phyloP scores from a whole-genome alignment of 2,113 vertebrate genomes.

The Odocoileus virginianus region DNA sequence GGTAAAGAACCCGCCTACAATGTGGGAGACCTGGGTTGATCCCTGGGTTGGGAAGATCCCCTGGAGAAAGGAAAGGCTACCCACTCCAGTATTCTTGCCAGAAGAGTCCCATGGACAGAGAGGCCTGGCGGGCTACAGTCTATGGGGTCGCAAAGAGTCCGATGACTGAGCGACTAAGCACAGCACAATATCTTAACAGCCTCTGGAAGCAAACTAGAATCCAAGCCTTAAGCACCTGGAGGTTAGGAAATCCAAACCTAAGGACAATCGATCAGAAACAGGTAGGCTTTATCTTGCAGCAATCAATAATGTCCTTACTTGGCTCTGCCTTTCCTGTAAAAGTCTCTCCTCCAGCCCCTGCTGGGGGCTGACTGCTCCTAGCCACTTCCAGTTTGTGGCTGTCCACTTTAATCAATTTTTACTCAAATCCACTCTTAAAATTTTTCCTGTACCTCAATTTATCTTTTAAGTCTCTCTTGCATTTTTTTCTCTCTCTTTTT shows the following conservation, averaged over 20 bases:
- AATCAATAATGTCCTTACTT: background rate
- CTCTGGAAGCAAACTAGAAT: background rate
- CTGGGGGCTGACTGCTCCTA: rapidly evolving
- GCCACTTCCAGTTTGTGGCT: background rate
- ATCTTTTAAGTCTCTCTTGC: background rate
- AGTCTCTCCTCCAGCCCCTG: background rate
- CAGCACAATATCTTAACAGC: background rate
- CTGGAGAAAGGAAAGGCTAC: background rate
- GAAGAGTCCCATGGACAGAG: background rate
- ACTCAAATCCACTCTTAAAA: background rate
- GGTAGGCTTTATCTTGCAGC: background rate
- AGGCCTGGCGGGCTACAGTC: background rate
- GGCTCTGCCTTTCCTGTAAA: background rate
- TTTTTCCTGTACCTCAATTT: background rate
- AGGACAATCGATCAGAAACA: background rate
- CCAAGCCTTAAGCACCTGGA: background rate
- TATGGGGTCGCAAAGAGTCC: background rate
- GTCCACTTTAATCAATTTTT: background rate
- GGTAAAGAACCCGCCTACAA: background rate
- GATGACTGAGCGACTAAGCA: background rate
- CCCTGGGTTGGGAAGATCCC: background rate
- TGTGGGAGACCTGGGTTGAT: background rate
- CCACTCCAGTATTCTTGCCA: background rate
- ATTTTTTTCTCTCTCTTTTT: background rate
- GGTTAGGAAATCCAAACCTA: background rate